Percentiles rank a stretch among this genome's conserved stretches.
Conservation (phyloP, 2,888 invertebrate genomes). For the Drosophila mettleri region DNA sequence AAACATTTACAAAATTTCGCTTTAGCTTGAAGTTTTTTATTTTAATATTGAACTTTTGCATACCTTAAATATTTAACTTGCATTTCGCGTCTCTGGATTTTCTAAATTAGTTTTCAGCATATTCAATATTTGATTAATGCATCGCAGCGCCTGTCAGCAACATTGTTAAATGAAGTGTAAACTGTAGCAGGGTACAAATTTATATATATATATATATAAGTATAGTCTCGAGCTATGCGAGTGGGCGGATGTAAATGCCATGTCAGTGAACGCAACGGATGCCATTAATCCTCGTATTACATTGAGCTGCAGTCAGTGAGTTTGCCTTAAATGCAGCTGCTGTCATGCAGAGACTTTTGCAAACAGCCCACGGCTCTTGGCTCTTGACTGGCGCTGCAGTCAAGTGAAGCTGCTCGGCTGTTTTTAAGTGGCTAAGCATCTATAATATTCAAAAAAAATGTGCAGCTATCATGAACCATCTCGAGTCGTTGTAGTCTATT, state of each 20-base stretch:
- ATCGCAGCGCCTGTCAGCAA: constrained; percentile 20
- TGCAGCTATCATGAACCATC: constrained; percentile 59
- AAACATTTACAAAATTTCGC: not conserved
- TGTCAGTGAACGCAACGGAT: constrained; percentile 55
- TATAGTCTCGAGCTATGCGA: constrained; percentile 15
- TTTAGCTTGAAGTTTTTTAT: not conserved
- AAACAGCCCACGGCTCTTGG: constrained; percentile 57
- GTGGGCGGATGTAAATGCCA: constrained; percentile 30
- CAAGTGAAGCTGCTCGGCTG: constrained; percentile 17
- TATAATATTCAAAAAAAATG: constrained; percentile 37
- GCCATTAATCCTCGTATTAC: constrained; percentile 72
- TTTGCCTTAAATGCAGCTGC: constrained; percentile 16
- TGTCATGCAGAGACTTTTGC: constrained; percentile 63
- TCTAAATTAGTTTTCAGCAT: constrained; percentile 12
- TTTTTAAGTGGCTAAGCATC: constrained; percentile 33
- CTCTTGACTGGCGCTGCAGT: constrained; percentile 33
- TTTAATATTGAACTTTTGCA: not conserved
- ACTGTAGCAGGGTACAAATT: constrained; percentile 2
- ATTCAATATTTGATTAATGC: constrained; percentile 13
- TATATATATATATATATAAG: constrained; percentile 23
- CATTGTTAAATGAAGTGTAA: constrained; percentile 29
- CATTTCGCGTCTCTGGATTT: not conserved
- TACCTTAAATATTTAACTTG: not conserved
- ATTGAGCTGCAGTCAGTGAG: constrained; percentile 40
- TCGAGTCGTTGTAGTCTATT: constrained; percentile 41